Percentiles rank a stretch among this genome's conserved stretches.
Evolutionary conservation across 37 sponge, comb jelly and placozoan genomes (phyloP).

Genomic region (Beroe forskalii): DNA sequence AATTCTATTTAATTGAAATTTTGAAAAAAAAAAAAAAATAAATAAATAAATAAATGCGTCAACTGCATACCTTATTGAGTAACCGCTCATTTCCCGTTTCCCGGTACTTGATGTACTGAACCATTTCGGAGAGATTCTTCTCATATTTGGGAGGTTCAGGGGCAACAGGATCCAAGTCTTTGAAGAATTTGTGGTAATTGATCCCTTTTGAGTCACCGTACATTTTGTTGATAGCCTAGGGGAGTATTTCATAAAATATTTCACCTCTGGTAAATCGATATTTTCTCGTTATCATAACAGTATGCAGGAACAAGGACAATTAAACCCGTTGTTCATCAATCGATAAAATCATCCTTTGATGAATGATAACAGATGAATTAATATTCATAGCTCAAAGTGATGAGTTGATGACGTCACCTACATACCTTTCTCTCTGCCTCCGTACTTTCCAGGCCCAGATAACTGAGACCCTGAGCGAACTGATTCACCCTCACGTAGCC

Average conservation of each 20-base stretch:
- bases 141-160: conserved; percentile 51
- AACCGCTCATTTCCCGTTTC: conserved; percentile 38
- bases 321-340: too few species aligned
- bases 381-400: too few species aligned
- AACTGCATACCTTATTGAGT: too few species aligned
- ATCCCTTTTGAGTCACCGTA: conserved; percentile 78
- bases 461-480: conserved; percentile 58
- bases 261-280: too few species aligned
- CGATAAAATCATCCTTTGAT: too few species aligned
- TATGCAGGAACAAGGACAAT: too few species aligned
- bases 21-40: too few species aligned
- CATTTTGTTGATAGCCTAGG: conserved; percentile 64
- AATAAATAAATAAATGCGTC: too few species aligned
- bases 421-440: conserved; percentile 43
- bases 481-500: conserved; percentile 42
- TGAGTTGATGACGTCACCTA: too few species aligned
- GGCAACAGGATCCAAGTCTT: conserved; percentile 71
- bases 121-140: conserved; percentile 67
- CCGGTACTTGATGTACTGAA: conserved; percentile 32
- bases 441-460: conserved; percentile 37
- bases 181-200: conserved; percentile 77
- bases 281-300: too few species aligned
- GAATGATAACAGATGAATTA: too few species aligned
- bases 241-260: background rate
- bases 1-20: too few species aligned